Evolutionary conservation across 1,140 invertebrate species (phyloP), one percentile per base, ranked within the genome.

Genomic region (Colletes latitarsis): DNA sequence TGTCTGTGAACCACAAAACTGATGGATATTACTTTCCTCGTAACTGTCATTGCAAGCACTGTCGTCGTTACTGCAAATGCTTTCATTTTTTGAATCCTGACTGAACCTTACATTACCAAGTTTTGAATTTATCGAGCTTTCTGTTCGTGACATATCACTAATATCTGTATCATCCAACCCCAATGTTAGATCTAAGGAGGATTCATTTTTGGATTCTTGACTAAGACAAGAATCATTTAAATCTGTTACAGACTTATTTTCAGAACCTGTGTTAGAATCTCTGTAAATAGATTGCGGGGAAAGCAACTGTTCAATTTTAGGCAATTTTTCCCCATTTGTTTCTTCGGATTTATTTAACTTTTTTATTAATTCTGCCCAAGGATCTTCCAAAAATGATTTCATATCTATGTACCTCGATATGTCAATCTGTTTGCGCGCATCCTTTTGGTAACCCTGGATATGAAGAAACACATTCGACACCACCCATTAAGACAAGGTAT

Each of bases 321-420:
- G 0, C 4, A 14, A 63, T 57, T 85, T 55, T 6, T 57, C 53
- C 30, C 19, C 52, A n/a, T 62, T 62, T 14, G 30, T 30, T 19
- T 43, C 68, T 63, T 55, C 62, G 0, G 49, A 66, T 57, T 81
- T 39, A 52, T 68, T 77, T 19, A 83, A 75, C 17, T 88, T 83
- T 49, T 76, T 63, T 9, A 74, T 60, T 62, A 91, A 73, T 46
- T 90, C 77, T 60, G 75, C 75, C 90, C 90, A 91, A 10, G 90
- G 90, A 83, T 91, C 89, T 71, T 91, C 89, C 17, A 91, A 82
- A 66, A 88, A 87, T 5, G 88, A 90, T 68, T 68, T 64, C 5
- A 90, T 39, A 75, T 91, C 81, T 49, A 91, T 6, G 43, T 88
- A 91, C 0, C 30, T 52, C 5, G 85, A 81, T 82, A 90, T 83